A percentile compares a stretch with the other conserved stretches of the same genome.
Evolutionary conservation across 2,888 invertebrate species (phyloP).

Genomic region (Dicycla oo): DNA sequence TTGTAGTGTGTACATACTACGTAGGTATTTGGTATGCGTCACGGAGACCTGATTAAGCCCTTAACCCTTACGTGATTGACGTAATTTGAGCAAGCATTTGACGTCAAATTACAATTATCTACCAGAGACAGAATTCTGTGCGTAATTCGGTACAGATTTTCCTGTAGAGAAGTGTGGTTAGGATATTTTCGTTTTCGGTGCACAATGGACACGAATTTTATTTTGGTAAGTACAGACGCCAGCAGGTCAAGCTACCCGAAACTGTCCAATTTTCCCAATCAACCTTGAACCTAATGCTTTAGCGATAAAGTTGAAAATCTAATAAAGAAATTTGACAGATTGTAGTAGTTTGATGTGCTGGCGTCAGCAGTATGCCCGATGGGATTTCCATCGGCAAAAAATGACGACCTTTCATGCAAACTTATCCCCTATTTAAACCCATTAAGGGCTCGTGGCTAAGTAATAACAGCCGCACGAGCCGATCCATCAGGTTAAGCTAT

Average conservation of each 20-base stretch:
- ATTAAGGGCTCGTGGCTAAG: too few relatives aligned
- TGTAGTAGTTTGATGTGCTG: too few relatives aligned
- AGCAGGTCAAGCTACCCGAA: too few relatives aligned
- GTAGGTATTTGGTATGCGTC: constrained; percentile 54
- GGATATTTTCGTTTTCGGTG: neutral
- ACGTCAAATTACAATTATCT: constrained; percentile 61
- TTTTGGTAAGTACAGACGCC: too few relatives aligned
- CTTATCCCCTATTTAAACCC: neutral
- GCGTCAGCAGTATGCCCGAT: too few relatives aligned
- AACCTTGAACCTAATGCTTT: too few relatives aligned
- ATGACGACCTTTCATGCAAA: neutral
- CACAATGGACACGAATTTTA: neutral
- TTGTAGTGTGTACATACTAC: constrained; percentile 22
- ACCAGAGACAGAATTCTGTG: constrained; percentile 21
- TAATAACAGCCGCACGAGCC: too few relatives aligned
- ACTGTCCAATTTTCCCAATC: too few relatives aligned
- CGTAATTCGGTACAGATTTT: constrained; percentile 31
- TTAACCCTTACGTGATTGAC: constrained; percentile 64
- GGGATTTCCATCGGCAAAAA: neutral
- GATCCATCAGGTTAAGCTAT: too few relatives aligned
- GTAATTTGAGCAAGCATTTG: constrained; percentile 60
- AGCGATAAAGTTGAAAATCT: too few relatives aligned
- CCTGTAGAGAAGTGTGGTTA: constrained; percentile 9
- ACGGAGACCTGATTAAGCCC: constrained; percentile 57
- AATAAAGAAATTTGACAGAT: too few relatives aligned